A percentile compares a stretch with the other conserved stretches of the same genome.
phyloP scores from a whole-genome alignment of 2,797 vertebrate genomes.

The Sphenopsis melanotis region DNA sequence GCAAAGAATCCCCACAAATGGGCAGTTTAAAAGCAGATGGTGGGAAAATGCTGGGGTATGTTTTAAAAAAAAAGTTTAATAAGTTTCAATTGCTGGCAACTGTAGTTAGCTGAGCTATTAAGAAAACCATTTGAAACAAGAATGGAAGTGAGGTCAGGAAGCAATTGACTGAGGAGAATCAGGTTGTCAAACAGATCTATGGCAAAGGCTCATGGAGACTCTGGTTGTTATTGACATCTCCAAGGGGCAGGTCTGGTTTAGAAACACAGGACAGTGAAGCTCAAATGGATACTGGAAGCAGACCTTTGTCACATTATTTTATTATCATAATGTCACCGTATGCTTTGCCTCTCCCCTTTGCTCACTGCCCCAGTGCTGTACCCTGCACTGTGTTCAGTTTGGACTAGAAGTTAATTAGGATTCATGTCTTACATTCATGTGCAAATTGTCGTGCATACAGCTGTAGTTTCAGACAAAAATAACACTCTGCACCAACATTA shows the following conservation, averaged over 20 bases:
- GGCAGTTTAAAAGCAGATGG: conserved; percentile 52
- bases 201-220: neutral
- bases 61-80: neutral
- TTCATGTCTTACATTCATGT: neutral
- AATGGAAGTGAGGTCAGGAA: conserved; percentile 18
- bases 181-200: neutral
- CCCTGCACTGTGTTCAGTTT: neutral
- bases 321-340: too few species aligned
- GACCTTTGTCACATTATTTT: neutral
- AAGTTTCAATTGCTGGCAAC: conserved; percentile 14
- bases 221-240: neutral
- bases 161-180: conserved; percentile 1
- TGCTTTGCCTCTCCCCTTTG: neutral
- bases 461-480: neutral
- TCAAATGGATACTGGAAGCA: neutral
- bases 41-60: neutral
- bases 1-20: conserved; percentile 42
- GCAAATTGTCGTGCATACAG: neutral
- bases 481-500: neutral
- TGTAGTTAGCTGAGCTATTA: conserved; percentile 18
- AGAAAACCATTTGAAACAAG: conserved; percentile 3
- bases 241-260: neutral
- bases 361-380: neutral
- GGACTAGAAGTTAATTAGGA: neutral
- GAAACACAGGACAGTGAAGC: neutral